Evolutionary conservation across 2,113 vertebrate species (phyloP), one percentile per base, ranked within the genome.

Genomic region (Crotalus tigris): DNA sequence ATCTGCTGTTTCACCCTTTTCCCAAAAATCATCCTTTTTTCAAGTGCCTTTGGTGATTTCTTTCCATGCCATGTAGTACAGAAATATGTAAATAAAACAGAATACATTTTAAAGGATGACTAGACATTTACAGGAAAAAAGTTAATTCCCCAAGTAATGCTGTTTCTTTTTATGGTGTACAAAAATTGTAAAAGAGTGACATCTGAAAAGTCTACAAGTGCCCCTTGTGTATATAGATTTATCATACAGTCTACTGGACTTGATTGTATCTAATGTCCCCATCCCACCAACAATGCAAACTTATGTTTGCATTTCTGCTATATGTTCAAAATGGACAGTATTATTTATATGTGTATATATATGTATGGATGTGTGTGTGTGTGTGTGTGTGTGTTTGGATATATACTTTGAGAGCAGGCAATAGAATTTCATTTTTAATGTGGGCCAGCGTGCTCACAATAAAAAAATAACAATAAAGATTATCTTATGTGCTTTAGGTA

Each of bases 1-100:
- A 96, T 26, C 98, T 98, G 85, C 96, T 81, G 98, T 89, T 94
- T 0, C 13, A 29, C 64, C 1, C 0, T 51, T 81, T 90, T 44
- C 85, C 17, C 61, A n/a, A n/a, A 39, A 33, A 33, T 15, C 64
- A 33, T 33, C 69, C 69, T 81, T 81, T 81, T 7, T 39, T 33
- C 69, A 81, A 81, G 7, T 39, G 69, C 17, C 69, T 81, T 81
- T 81, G 33, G 69, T 21, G 17, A 21, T 81, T 81, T 81, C 17
- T 81, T 81, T 39, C n/a, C 2, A 59, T 69, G n/a, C 0, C n/a
- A 90, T 61, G 1, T 75, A 39, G 33, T 90, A 21, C 53, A 46
- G 12, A 89, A 24, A 4, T 21, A 59, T 46, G 33, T 3, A 57
- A 46, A 39, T 58, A 44, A 53, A 5, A 29, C 57, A 91, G 33